Evolutionary conservation across 2,888 invertebrate species (phyloP), one percentile per base, ranked within the genome.

Genomic region (Drosophila siamana): DNA sequence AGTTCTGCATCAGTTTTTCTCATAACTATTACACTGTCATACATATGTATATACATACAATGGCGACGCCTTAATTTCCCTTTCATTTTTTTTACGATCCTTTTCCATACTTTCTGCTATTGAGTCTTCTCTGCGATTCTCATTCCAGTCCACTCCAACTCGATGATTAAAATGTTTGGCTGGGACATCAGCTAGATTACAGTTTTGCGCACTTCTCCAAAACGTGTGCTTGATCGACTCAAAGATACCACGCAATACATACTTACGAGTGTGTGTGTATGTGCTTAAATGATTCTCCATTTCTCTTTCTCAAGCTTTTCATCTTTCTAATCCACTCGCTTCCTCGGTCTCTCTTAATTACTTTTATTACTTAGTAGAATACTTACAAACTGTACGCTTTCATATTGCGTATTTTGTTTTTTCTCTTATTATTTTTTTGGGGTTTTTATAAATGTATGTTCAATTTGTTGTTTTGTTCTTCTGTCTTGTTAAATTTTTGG

Each of bases 371-470:
- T 67, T 82, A 78, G 63, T 57, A 83, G 80, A 83, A 87, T 83
- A 83, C 83, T 83, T 83, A 83, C 88, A 87, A 87, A 83, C 88
- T 87, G 83, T 48, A 54, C 76, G 87, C 87, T 65, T 80, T 70
- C 50, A 69, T 77, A 59, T 64, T 50, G 57, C 64, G 70, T 51
- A 48, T 62, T 33, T 33, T 13, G 13, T 13, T 38, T 38, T 13
- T 38, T 6, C 13, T 2, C 6, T 38, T 7, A 6, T 36, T 15
- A 7, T 38, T 38, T 38, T 13, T 38, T 38, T 38, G 13, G n/a
- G 36, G 36, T 38, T 46, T 72, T 69, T 78, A 75, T 82, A 82
- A 85, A 79, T 78, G 69, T 81, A 79, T 77, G 79, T 71, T 69
- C 70, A 68, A 64, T 75, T 63, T 63, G 66, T 63, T 63, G 70